These are phyloP conservation scores for Drosophila takahashii DNA, from an alignment of 1,140 invertebrate species.

Conservation along the genomic window DNA sequence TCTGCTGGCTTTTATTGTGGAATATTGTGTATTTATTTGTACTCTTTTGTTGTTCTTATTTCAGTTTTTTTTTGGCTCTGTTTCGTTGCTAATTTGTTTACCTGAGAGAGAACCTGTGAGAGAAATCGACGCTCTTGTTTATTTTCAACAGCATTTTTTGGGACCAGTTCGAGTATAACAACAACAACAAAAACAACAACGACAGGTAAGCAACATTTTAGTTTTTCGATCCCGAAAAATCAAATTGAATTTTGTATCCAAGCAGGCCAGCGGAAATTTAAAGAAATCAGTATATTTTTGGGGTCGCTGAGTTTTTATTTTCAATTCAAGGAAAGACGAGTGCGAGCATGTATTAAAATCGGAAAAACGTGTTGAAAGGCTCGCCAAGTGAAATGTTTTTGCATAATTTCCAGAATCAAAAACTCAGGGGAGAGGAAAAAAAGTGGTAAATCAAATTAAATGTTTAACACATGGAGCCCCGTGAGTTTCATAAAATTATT, in stretches of 20 bases:
- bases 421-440: conserved; percentile 12
- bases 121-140: conserved; percentile 39
- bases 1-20: conserved; percentile 64
- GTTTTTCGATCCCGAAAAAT: conserved; percentile 45
- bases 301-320: conserved; percentile 23
- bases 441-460: conserved; percentile 74
- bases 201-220: conserved; percentile 36
- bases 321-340: conserved; percentile 24
- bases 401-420: conserved; percentile 51
- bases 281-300: conserved; percentile 10
- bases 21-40: conserved; percentile 54
- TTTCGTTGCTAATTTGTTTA: conserved; percentile 69
- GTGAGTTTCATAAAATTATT: conserved; percentile 42
- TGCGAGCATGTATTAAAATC: conserved; percentile 29
- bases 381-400: conserved; percentile 53
- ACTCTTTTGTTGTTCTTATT: conserved; percentile 36
- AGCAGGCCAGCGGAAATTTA: conserved; percentile 29
- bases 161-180: conserved; percentile 17
- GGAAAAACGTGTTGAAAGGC: conserved; percentile 66
- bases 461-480: conserved; percentile 73
- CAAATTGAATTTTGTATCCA: conserved; percentile 36
- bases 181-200: conserved; percentile 4
- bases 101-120: conserved; percentile 39
- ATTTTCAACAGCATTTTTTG: conserved; percentile 59
- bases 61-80: conserved; percentile 35